Conservation (phyloP, 2,113 vertebrate species). For the Pionites leucogaster region DNA sequence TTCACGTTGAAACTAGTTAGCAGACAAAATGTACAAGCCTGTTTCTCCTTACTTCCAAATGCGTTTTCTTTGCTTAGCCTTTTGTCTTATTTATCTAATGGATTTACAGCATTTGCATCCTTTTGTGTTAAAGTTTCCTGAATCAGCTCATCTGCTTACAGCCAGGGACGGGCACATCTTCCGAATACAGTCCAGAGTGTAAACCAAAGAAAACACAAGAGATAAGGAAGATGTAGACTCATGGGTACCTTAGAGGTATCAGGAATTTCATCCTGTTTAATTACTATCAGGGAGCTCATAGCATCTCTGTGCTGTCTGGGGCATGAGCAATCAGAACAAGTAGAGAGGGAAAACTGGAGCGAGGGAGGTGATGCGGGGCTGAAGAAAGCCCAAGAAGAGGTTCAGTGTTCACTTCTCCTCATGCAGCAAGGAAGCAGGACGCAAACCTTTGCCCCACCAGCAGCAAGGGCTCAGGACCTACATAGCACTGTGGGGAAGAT, state of each 20-base stretch:
- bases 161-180: background rate
- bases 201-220: slow-evolving; percentile 8
- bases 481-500: background rate
- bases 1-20: slow-evolving; percentile 16
- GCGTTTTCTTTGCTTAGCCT: slow-evolving; percentile 7
- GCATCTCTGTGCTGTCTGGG: background rate
- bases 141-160: slow-evolving; percentile 27
- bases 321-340: background rate
- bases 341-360: background rate
- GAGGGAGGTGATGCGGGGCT: background rate
- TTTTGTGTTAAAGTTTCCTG: slow-evolving; percentile 45
- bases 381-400: background rate
- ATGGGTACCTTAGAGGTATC: background rate
- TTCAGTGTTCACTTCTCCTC: background rate
- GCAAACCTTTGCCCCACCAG: background rate
- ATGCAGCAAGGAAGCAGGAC: background rate
- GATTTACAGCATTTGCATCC: slow-evolving; percentile 22
- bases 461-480: background rate
- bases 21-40: slow-evolving; percentile 32
- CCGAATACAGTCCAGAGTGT: background rate
- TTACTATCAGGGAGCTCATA: background rate
- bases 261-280: background rate
- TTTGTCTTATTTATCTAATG: slow-evolving; percentile 45
- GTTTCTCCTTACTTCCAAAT: slow-evolving; percentile 17
- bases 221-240: background rate